Percentiles rank a stretch among this genome's conserved stretches.
These are phyloP conservation scores for Clanis bilineata DNA, from an alignment of 2,888 invertebrate genomes.

Conservation along the genomic window DNA sequence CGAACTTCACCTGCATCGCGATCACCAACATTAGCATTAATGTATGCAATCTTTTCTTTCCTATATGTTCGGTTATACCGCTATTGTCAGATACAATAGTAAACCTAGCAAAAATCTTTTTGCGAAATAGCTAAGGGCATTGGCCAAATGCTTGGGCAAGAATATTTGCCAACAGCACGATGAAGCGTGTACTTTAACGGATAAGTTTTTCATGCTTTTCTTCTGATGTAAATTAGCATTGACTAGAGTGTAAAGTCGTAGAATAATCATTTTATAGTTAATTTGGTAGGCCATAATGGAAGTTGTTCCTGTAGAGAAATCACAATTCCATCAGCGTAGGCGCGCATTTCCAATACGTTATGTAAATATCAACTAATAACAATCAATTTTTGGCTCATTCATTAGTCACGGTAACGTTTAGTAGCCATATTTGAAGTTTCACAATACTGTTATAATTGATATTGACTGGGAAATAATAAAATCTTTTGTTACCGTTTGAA, in stretches of 20 bases:
- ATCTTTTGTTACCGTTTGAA: background rate
- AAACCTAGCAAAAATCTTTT: background rate
- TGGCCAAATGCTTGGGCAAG: no score
- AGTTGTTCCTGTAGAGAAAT: background rate
- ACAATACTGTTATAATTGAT: background rate
- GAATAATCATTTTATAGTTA: background rate
- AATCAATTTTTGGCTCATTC: slow-evolving; percentile 5
- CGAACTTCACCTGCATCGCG: slow-evolving; percentile 19
- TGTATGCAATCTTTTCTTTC: slow-evolving; percentile 22
- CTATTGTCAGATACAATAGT: background rate
- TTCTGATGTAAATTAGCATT: background rate
- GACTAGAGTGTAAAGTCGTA: background rate
- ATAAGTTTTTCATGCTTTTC: no score
- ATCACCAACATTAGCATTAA: slow-evolving; percentile 25
- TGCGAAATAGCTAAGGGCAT: no score
- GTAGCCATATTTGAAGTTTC: background rate
- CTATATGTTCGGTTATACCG: background rate
- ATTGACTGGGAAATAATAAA: background rate
- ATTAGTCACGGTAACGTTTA: slow-evolving; percentile 17
- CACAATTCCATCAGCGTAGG: background rate
- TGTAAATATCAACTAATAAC: slow-evolving; percentile 3
- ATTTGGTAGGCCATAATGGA: background rate
- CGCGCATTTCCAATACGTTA: background rate
- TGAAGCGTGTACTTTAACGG: no score
- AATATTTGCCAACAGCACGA: no score